A percentile compares a stretch with the other conserved stretches of the same genome.
Conservation (phyloP, 2,113 vertebrate species). For the Lepidothrix coronata region DNA sequence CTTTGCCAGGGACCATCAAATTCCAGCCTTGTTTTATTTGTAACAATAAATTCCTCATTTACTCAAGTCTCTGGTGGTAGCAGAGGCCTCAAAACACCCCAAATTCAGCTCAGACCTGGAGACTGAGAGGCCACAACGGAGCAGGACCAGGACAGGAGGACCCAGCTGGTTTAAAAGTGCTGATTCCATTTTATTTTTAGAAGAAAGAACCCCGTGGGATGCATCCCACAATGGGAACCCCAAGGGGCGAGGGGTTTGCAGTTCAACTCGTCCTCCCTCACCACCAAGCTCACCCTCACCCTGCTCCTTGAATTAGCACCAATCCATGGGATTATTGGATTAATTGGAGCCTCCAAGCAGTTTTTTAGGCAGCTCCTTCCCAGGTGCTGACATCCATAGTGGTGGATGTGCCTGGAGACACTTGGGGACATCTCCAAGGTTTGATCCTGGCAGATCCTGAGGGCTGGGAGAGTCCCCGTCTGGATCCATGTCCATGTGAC, state of each 20-base stretch:
- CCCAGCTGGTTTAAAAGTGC: background rate
- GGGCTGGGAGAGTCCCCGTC: background rate
- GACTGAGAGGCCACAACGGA: accelerated
- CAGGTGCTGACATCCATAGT: background rate
- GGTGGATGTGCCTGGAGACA: background rate
- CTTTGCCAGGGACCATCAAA: background rate
- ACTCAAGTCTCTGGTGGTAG: background rate
- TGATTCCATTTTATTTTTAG: background rate
- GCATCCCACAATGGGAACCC: background rate
- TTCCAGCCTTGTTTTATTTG: background rate
- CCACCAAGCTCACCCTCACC: background rate
- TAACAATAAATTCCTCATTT: background rate
- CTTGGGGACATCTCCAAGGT: background rate
- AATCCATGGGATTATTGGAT: background rate
- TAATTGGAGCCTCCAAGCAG: background rate
- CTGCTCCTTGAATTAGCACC: background rate
- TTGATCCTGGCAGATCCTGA: background rate
- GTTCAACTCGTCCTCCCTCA: background rate
- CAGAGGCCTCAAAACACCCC: background rate
- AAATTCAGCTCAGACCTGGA: background rate
- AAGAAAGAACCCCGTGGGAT: accelerated
- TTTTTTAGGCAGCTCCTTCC: background rate
- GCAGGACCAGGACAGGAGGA: accelerated
- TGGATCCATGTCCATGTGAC: background rate
- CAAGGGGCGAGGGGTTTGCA: accelerated